Conservation (phyloP, 2,113 vertebrate species). For the Neotragus moschatus region DNA sequence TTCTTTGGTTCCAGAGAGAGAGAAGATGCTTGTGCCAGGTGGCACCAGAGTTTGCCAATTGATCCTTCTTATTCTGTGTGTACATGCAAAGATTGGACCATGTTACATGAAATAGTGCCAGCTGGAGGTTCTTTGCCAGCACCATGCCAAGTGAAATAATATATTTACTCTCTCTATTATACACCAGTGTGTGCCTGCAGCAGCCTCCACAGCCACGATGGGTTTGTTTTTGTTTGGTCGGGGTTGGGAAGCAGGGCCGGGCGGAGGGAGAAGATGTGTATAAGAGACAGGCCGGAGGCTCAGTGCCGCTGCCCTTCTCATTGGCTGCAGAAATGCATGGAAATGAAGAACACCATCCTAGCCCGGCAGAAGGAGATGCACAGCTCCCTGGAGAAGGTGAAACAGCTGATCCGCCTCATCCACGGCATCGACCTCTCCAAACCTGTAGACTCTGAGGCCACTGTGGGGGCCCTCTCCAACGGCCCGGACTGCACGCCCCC, state of each 20-base stretch:
- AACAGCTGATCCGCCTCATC: constrained; percentile 96
- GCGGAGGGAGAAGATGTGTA: constrained; percentile 82
- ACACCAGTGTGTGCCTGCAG: constrained; percentile 99
- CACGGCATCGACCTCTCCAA: constrained; percentile 94
- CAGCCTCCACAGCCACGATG: constrained; percentile 90
- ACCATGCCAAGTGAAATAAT: constrained; percentile 96
- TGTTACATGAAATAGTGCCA: constrained; percentile 94
- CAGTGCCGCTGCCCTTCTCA: constrained; percentile 23
- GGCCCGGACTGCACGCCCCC: constrained; percentile 85
- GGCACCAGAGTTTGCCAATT: constrained; percentile 99
- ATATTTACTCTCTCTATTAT: constrained; percentile 93
- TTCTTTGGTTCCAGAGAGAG: constrained; percentile 88
- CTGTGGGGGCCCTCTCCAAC: constrained; percentile 83
- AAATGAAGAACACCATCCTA: constrained; percentile 97
- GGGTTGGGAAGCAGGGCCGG: constrained; percentile 83
- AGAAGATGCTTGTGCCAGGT: constrained; percentile 89
- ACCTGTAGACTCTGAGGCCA: constrained; percentile 87
- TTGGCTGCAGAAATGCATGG: constrained; percentile 96
- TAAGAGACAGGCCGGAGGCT: too few relatives aligned
- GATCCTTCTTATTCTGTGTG: constrained; percentile 92
- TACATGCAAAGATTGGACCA: constrained; percentile 96
- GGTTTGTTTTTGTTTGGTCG: constrained; percentile 84
- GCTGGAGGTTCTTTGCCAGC: constrained; percentile 90
- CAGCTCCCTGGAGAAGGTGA: constrained; percentile 95
- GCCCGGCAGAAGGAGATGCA: constrained; percentile 98